phyloP scores from a whole-genome alignment of 2,888 invertebrate genomes.

The Diaperis boleti region DNA sequence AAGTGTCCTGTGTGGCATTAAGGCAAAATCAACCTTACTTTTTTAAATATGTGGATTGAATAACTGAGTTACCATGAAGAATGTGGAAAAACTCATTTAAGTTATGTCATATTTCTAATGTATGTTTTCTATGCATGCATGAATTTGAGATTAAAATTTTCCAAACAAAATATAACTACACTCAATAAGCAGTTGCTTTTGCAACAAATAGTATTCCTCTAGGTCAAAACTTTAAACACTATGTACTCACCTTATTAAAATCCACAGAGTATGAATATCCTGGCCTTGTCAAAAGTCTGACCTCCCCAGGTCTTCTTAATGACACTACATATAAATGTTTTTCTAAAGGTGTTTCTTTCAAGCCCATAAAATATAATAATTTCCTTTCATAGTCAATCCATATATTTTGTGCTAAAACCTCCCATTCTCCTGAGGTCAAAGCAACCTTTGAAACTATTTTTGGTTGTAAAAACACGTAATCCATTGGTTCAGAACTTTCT shows the following conservation, averaged over 20 bases:
- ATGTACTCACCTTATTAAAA: conserved; percentile 82
- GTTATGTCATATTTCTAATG: too few relatives aligned
- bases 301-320: conserved; percentile 77
- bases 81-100: too few relatives aligned
- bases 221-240: too few relatives aligned
- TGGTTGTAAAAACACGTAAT: conserved; percentile 70
- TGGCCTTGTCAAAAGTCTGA: conserved; percentile 81
- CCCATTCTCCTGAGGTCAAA: conserved; percentile 94
- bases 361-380: conserved; percentile 91
- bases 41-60: too few relatives aligned
- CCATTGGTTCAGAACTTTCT: conserved; percentile 67
- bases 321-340: conserved; percentile 92
- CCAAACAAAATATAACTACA: too few relatives aligned
- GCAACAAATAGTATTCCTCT: too few relatives aligned
- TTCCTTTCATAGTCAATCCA: conserved; percentile 87
- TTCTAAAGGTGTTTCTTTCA: conserved; percentile 92
- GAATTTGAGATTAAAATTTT: too few relatives aligned
- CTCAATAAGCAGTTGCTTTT: too few relatives aligned
- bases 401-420: conserved; percentile 85
- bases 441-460: conserved; percentile 78
- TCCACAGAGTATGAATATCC: conserved; percentile 89
- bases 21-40: too few relatives aligned
- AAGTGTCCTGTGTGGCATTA: too few relatives aligned
- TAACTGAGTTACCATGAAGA: too few relatives aligned
- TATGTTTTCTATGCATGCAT: too few relatives aligned